Conservation (phyloP, 64 coral and sea anemone species). For the Anthopleura sola region DNA sequence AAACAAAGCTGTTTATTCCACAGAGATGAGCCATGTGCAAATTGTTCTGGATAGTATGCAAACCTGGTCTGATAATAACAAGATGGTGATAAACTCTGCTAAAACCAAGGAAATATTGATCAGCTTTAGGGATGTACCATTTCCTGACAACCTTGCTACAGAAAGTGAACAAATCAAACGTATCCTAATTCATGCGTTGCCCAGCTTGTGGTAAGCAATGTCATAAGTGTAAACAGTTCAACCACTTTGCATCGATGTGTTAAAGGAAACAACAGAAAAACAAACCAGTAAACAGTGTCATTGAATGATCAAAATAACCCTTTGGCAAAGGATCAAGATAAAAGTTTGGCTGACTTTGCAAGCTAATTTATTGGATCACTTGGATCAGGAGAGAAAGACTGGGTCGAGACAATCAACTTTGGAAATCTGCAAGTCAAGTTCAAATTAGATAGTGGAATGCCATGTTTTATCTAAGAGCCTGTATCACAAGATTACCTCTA, state of each 20-base stretch:
- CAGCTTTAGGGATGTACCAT: too few species aligned
- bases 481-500: constrained; percentile 26
- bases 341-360: neutral
- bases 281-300: neutral
- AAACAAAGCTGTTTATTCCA: too few species aligned
- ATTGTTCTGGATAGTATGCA: too few species aligned
- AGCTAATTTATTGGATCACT: constrained; percentile 44
- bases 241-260: constrained; percentile 8
- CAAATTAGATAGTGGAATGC: constrained; percentile 23
- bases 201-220: constrained; percentile 19
- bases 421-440: neutral
- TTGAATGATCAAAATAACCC: neutral
- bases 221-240: constrained; percentile 7
- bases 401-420: constrained; percentile 13
- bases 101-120: too few species aligned
- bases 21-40: too few species aligned
- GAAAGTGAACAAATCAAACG: too few species aligned
- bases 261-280: neutral
- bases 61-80: too few species aligned
- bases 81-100: too few species aligned
- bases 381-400: constrained; percentile 26
- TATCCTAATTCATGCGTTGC: neutral
- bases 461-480: constrained; percentile 42
- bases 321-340: neutral
- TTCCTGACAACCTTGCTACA: too few species aligned